Conservation (phyloP, 2,888 invertebrate genomes). For the Scaptomyza caliginosa region DNA sequence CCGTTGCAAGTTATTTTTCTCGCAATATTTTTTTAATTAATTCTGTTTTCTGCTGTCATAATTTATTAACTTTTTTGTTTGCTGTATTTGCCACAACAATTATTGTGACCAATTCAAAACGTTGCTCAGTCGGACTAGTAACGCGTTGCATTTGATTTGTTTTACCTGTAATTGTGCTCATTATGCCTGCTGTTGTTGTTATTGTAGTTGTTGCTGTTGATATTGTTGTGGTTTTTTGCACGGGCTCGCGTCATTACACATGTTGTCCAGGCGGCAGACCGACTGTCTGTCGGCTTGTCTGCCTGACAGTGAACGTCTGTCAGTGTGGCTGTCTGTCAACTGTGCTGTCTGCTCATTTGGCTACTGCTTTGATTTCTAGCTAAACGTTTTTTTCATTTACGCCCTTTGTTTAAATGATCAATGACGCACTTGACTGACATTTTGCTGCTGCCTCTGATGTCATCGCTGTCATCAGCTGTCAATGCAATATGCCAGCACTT, state of each 20-base stretch:
- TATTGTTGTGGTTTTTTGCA: conserved; percentile 42
- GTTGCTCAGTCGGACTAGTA: conserved; percentile 46
- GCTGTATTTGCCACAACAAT: conserved; percentile 46
- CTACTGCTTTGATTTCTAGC: conserved; percentile 49
- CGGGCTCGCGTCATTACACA: conserved; percentile 67
- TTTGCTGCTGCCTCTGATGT: conserved; percentile 74
- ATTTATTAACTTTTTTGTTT: conserved; percentile 66
- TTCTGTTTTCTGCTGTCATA: conserved; percentile 67
- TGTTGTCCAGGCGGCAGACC: conserved; percentile 64
- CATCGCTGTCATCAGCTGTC: conserved; percentile 57
- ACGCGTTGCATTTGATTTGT: conserved; percentile 78
- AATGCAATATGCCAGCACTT: conserved; percentile 35
- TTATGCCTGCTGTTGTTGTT: conserved; percentile 61
- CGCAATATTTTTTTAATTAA: conserved; percentile 68
- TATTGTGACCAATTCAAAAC: conserved; percentile 74
- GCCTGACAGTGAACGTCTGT: conserved; percentile 36
- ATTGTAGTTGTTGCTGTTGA: conserved; percentile 14
- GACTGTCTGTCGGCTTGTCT: conserved; percentile 45
- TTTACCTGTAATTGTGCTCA: conserved; percentile 73
- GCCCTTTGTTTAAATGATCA: conserved; percentile 64
- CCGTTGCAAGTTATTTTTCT: conserved; percentile 63
- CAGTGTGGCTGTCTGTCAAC: conserved; percentile 50
- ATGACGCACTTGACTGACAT: conserved; percentile 76
- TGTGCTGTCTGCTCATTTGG: conserved; percentile 45
- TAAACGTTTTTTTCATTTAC: conserved; percentile 47